Evolutionary conservation across 2,888 invertebrate species (phyloP).

Genomic region (Agrochola litura): DNA sequence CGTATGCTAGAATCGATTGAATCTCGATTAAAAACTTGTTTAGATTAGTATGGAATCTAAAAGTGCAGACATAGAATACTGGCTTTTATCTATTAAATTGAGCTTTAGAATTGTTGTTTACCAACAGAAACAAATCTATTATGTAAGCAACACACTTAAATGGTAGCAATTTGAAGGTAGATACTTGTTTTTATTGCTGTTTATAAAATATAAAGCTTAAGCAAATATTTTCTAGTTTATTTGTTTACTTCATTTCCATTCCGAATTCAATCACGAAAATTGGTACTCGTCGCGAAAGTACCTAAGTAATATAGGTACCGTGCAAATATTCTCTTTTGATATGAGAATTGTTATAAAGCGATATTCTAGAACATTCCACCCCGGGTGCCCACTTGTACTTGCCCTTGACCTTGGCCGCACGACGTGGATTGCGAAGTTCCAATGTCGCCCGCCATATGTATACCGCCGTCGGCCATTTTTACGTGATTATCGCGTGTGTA

Average conservation of each 20-base stretch:
- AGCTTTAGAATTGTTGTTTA: background rate
- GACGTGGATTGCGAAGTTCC: slow-evolving; percentile 64
- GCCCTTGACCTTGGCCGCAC: slow-evolving; percentile 61
- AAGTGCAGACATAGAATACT: background rate
- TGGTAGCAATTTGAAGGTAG: slow-evolving; percentile 2
- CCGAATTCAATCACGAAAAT: slow-evolving; percentile 45
- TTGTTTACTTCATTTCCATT: slow-evolving; percentile 36
- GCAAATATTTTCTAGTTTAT: slow-evolving; percentile 29
- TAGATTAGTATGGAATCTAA: background rate
- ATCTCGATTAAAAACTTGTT: no score
- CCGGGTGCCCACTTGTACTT: slow-evolving; percentile 59
- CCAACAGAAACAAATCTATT: background rate
- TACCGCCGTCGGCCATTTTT: slow-evolving; percentile 48
- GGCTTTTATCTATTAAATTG: background rate
- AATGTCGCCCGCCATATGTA: slow-evolving; percentile 55
- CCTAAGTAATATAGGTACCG: slow-evolving; percentile 18
- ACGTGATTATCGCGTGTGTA: slow-evolving; percentile 60
- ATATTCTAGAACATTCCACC: slow-evolving; percentile 61
- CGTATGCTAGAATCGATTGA: no score
- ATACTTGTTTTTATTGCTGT: background rate
- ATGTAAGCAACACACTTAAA: background rate
- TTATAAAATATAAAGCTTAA: slow-evolving; percentile 18
- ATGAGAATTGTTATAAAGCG: slow-evolving; percentile 49
- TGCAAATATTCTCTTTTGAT: slow-evolving; percentile 48
- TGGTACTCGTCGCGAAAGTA: slow-evolving; percentile 5